Evolutionary conservation across 2,888 invertebrate genomes (phyloP).

Genomic region (Sinelater perroti): DNA sequence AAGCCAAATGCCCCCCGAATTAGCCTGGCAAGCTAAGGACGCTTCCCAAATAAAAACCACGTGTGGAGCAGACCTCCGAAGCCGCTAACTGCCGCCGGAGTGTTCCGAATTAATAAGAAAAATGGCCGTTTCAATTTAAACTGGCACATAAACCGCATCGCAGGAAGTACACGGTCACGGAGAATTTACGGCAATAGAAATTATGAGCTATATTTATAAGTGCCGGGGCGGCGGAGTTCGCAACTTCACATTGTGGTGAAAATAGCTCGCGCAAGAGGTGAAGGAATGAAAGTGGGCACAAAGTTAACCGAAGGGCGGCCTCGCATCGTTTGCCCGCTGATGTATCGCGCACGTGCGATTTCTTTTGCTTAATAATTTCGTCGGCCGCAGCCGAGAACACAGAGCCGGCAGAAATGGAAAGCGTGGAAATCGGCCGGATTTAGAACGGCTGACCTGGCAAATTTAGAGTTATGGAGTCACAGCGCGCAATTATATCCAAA

Average conservation of each 20-base stretch:
- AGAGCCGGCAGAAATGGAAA: background rate
- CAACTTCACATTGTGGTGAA: constrained; percentile 42
- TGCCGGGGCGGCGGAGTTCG: constrained; percentile 42
- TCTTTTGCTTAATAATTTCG: constrained; percentile 7
- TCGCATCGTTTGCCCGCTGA: constrained; percentile 38
- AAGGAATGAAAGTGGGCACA: constrained; percentile 26
- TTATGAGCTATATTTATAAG: constrained; percentile 48
- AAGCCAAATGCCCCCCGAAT: background rate
- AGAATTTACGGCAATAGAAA: constrained; percentile 52
- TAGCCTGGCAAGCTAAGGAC: constrained; percentile 6
- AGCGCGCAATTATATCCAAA: background rate
- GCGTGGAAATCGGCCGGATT: background rate
- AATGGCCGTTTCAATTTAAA: constrained; percentile 51
- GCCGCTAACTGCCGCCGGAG: constrained; percentile 44
- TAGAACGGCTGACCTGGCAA: background rate
- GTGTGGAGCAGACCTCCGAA: constrained; percentile 4
- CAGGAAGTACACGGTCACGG: constrained; percentile 54
- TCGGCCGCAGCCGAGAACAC: constrained; percentile 3
- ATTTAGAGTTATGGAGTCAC: background rate
- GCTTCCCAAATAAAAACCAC: constrained; percentile 15
- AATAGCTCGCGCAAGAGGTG: constrained; percentile 40
- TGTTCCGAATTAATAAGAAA: constrained; percentile 57
- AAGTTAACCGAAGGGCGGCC: constrained; percentile 37
- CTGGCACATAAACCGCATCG: constrained; percentile 45
- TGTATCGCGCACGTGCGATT: constrained; percentile 31